phyloP scores from a whole-genome alignment of 2,113 vertebrate genomes.

The Spizaetus ornatus region DNA sequence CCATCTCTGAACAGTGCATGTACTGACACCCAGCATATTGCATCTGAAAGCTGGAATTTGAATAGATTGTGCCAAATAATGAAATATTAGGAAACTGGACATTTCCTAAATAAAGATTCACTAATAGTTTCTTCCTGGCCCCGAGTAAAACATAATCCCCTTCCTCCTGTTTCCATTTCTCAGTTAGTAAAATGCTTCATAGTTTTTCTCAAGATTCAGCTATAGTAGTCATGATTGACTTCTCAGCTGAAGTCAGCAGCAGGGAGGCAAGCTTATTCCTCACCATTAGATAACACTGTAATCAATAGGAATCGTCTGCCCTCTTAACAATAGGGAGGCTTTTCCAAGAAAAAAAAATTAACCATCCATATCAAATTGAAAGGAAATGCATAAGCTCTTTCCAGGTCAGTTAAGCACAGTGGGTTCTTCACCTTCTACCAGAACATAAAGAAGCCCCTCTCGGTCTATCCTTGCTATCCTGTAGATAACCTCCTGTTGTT shows the following conservation, averaged over 20 bases:
- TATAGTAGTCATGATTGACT: not conserved
- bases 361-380: slow-evolving; percentile 20
- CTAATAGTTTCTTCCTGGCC: not conserved
- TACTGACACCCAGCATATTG: not conserved
- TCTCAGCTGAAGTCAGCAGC: slow-evolving; percentile 22
- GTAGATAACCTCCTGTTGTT: not conserved
- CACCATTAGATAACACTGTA: not conserved
- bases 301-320: not conserved
- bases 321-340: not conserved
- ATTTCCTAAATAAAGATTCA: not conserved
- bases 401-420: slow-evolving; percentile 37
- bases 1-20: not conserved
- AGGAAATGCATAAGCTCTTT: slow-evolving; percentile 41
- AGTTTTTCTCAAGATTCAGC: not conserved
- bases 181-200: not conserved
- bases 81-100: not conserved
- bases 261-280: not conserved
- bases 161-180: not conserved
- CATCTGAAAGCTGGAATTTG: not conserved
- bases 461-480: not conserved
- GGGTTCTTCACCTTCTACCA: not conserved
- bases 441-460: not conserved
- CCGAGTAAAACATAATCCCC: not conserved
- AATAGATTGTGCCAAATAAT: not conserved
- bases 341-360: not conserved